Evolutionary conservation across 2,113 vertebrate species (phyloP).

Genomic region (Eulemur macaco): DNA sequence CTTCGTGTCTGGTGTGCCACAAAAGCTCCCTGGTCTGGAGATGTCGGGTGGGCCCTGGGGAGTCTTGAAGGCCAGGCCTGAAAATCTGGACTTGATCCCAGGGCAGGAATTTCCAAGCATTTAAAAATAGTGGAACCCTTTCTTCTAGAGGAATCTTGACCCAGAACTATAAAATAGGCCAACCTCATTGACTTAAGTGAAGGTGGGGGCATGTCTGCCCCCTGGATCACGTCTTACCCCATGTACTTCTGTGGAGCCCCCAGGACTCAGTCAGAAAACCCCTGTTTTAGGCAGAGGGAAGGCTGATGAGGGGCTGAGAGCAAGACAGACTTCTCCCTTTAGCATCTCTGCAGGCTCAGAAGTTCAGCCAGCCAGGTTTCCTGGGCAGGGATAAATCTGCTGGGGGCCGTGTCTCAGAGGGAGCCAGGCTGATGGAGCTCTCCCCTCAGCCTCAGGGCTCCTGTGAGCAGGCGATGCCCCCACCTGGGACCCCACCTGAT

Average conservation of each 20-base stretch:
- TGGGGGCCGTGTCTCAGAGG: not conserved
- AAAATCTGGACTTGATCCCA: conserved; percentile 34
- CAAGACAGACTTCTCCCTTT: not conserved
- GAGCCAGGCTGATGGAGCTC: not conserved
- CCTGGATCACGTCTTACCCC: not conserved
- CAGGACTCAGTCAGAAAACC: not conserved
- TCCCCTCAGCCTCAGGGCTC: not conserved
- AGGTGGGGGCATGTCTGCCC: not conserved
- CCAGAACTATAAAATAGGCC: not conserved
- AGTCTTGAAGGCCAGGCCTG: not conserved
- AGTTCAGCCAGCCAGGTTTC: not conserved
- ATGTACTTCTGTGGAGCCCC: not conserved
- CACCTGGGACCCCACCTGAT: not conserved
- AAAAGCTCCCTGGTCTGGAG: not conserved
- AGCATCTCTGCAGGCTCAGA: not conserved
- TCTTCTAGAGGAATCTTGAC: conserved; percentile 7
- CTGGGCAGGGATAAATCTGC: not conserved
- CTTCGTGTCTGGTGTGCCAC: not conserved
- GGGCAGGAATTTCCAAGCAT: not conserved
- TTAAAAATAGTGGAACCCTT: conserved; percentile 35
- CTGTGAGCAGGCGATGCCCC: not conserved
- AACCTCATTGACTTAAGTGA: not conserved
- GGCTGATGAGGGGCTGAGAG: not conserved
- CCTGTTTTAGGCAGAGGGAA: not conserved
- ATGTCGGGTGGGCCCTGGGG: not conserved